Percentiles rank a stretch among this genome's conserved stretches.
Evolutionary conservation across 2,797 vertebrate genomes (phyloP).

Genomic region (Acrocephalus scirpaceus): DNA sequence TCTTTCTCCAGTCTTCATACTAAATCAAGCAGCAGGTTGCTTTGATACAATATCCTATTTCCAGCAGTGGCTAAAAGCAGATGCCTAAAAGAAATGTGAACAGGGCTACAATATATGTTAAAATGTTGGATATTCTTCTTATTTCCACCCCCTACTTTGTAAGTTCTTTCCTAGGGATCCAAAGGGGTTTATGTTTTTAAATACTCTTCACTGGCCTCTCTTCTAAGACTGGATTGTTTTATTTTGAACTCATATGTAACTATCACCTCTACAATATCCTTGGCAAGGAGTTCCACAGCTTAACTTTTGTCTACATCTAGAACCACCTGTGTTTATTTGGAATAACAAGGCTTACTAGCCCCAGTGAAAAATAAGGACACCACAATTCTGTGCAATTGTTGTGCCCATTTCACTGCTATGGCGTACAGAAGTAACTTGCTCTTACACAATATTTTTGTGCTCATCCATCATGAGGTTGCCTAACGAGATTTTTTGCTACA

Average conservation of each 20-base stretch:
- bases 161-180: neutral
- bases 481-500: neutral
- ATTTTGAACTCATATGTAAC: neutral
- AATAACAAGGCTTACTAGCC: neutral
- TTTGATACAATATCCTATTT: neutral
- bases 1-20: neutral
- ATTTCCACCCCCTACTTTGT: neutral
- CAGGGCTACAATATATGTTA: neutral
- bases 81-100: neutral
- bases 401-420: neutral
- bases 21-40: neutral
- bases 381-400: neutral
- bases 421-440: neutral
- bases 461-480: neutral
- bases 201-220: neutral
- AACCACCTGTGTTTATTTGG: neutral
- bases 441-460: neutral
- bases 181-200: neutral
- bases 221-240: neutral
- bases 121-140: neutral
- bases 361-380: neutral
- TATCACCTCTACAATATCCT: neutral
- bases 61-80: neutral
- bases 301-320: neutral
- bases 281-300: neutral